A percentile compares a stretch with the other conserved stretches of the same genome.
phyloP scores from a whole-genome alignment of 2,888 invertebrate genomes.

The Rapana venosa region DNA sequence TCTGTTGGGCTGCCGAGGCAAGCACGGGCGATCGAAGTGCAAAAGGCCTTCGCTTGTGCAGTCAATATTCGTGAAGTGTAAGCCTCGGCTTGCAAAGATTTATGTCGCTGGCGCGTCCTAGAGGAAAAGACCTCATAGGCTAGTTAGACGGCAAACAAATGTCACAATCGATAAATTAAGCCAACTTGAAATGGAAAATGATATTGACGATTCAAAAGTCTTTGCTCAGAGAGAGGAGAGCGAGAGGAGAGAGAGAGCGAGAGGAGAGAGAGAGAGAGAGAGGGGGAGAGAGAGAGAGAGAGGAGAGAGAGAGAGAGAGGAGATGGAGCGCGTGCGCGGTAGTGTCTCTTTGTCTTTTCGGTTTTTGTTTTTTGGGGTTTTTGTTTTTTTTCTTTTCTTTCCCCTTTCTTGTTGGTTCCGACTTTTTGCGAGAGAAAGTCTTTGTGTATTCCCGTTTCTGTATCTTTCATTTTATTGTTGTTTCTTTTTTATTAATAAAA shows the following conservation, averaged over 20 bases:
- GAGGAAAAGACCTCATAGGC: constrained; percentile 32
- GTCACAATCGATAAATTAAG: constrained; percentile 38
- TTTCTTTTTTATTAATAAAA: neutral
- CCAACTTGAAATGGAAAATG: constrained; percentile 36
- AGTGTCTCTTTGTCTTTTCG: constrained; percentile 1
- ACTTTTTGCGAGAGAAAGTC: neutral
- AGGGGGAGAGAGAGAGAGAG: neutral
- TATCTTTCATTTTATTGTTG: too few relatives aligned
- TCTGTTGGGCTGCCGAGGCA: neutral
- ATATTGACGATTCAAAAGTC: constrained; percentile 21
- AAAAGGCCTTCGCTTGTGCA: constrained; percentile 26
- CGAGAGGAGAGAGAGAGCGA: neutral
- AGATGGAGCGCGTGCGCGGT: neutral
- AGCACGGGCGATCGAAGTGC: constrained; percentile 9
- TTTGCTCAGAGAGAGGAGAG: neutral
- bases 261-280: neutral
- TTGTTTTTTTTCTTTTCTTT: neutral
- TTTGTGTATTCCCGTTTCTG: too few relatives aligned
- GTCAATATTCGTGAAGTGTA: constrained; percentile 39
- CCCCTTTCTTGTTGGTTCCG: neutral
- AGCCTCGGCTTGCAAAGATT: constrained; percentile 15
- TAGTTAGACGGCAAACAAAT: constrained; percentile 38
- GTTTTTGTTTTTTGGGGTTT: neutral
- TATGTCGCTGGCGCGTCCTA: constrained; percentile 29
- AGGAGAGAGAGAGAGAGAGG: neutral